Evolutionary conservation across 2,113 vertebrate species (phyloP), one percentile per base, ranked within the genome.

Genomic region (Dipodomys merriami): DNA sequence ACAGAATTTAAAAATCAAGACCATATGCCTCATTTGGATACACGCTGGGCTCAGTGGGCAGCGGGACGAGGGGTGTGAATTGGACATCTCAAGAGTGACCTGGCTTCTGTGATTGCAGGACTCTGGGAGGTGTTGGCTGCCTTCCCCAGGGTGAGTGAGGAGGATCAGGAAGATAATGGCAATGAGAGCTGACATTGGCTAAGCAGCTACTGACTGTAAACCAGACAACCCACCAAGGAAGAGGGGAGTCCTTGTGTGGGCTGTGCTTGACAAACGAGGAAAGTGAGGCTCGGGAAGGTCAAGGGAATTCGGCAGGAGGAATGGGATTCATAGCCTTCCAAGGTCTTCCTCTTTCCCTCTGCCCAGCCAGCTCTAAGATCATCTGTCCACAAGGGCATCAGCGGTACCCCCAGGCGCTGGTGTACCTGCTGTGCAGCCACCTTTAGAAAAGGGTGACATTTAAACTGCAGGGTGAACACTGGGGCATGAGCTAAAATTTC

Each of bases 1-100:
- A 69, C 88, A 89, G 96, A 95, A 97, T 97, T 88, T 80, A 68
- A 94, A 68, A 94, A 96, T 91, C 91, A 91, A 89, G 89, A 94
- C 33, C 35, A 4, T 5, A 13, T 83, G 62, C 46, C 71, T 93
- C 46, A 7, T 85, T 88, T 74, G 86, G 88, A 94, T 77, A 39
- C 7, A 57, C 1, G 3, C 83, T 49, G 10, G 0, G 19, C 57
- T 64, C 57, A 25, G n/a, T 25, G 62, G 82, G 82, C 74, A 85
- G n/a, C n/a, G 62, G 69, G n/a, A 69, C 83, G 73, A 46, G 94
- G 57, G 60, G n/a, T 57, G 16, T 57, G 60, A 16, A 62, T 33
- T 39, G 68, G 57, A 73, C 68, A 13, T 90, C 88, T 77, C 7
- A 33, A 62, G n/a, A 68, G 49, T 30, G 82, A 57, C 78, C 82